Conservation (phyloP, 2,113 vertebrate genomes). For the Saccopteryx bilineata region DNA sequence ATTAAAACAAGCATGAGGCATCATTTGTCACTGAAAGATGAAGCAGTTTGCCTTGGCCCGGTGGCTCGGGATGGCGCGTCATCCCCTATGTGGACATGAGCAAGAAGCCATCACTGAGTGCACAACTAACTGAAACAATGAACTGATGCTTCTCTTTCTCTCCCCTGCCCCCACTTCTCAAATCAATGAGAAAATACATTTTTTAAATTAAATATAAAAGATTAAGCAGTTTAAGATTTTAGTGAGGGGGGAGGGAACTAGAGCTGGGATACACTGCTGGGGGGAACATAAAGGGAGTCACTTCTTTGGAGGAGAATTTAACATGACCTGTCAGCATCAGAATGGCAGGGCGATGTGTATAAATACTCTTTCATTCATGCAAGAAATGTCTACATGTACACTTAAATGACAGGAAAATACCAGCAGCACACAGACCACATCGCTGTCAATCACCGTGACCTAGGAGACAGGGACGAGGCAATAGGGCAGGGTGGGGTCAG, state of each 20-base stretch:
- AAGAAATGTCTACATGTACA: neutral
- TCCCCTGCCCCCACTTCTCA: no score
- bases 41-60: neutral
- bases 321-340: neutral
- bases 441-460: accelerated
- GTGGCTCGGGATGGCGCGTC: no score
- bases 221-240: neutral
- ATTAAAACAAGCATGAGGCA: neutral
- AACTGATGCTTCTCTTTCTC: no score
- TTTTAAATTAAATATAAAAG: neutral
- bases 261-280: neutral
- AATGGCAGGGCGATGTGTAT: neutral
- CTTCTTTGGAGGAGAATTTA: neutral
- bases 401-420: neutral
- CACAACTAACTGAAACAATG: no score
- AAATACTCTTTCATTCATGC: neutral
- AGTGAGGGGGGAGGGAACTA: neutral
- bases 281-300: neutral
- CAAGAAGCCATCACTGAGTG: no score
- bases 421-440: neutral
- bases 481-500: accelerated
- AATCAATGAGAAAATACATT: no score
- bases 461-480: neutral
- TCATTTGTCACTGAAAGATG: neutral
- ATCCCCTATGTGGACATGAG: no score